Percentiles rank a stretch among this genome's conserved stretches.
These are phyloP conservation scores for Nasalis larvatus DNA, from an alignment of 2,113 vertebrate genomes.

Conservation along the genomic window DNA sequence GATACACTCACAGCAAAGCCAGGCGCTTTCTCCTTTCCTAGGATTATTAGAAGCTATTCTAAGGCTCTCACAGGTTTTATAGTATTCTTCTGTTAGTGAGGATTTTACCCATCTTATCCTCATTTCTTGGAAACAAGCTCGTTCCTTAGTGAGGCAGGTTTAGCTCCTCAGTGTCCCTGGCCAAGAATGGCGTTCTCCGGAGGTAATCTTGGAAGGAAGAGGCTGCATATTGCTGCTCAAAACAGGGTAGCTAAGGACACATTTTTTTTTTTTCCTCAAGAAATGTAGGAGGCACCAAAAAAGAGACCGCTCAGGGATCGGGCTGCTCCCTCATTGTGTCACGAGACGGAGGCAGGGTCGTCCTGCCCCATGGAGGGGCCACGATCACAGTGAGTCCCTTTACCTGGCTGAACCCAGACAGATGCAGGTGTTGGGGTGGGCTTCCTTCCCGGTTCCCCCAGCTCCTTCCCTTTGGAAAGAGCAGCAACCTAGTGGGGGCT, in stretches of 20 bases:
- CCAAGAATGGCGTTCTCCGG: constrained; percentile 49
- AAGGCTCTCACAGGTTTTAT: constrained; percentile 41
- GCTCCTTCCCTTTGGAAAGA: background rate
- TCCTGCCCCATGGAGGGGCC: background rate
- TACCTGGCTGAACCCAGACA: constrained; percentile 19
- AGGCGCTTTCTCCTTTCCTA: background rate
- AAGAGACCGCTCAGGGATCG: background rate
- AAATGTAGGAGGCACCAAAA: constrained; percentile 73
- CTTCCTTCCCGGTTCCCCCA: background rate
- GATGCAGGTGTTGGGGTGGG: background rate
- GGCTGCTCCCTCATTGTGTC: constrained; percentile 20
- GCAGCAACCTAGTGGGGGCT: background rate
- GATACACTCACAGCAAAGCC: background rate
- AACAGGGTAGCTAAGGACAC: constrained; percentile 59
- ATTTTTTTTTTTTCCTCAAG: constrained; percentile 59
- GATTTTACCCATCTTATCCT: background rate
- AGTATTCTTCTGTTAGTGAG: constrained; percentile 7
- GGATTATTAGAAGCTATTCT: constrained; percentile 17
- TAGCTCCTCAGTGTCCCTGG: constrained; percentile 73
- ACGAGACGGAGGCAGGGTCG: background rate
- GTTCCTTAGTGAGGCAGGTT: constrained; percentile 18
- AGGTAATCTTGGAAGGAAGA: constrained; percentile 59
- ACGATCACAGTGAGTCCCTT: background rate
- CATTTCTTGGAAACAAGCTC: constrained; percentile 48
- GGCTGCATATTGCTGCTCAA: constrained; percentile 57